These are phyloP conservation scores for Sympetrum striolatum DNA, from an alignment of 2,888 invertebrate species.

Conservation along the genomic window DNA sequence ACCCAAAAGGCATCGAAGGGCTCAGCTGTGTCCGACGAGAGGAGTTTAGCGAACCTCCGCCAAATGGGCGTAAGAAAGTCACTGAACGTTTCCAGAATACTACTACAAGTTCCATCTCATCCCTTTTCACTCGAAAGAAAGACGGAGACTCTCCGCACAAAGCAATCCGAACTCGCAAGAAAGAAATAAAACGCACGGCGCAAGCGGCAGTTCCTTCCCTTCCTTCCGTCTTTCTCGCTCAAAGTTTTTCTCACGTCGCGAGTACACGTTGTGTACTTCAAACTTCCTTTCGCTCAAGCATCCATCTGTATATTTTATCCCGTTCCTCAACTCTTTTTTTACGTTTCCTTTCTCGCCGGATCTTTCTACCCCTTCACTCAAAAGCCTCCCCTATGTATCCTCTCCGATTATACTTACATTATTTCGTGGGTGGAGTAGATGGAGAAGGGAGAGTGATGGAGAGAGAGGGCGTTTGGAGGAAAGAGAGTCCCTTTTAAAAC, in stretches of 20 bases:
- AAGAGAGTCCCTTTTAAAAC: not conserved
- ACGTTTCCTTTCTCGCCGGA: not conserved
- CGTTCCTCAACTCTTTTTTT: no score
- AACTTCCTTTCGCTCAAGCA: not conserved
- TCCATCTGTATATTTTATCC: not conserved
- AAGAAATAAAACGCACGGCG: not conserved
- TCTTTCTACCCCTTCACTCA: not conserved
- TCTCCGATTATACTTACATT: conserved; percentile 11
- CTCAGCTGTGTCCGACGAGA: not conserved
- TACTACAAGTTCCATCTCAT: not conserved
- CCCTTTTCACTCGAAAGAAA: not conserved
- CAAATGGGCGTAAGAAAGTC: conserved; percentile 22
- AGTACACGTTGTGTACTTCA: not conserved
- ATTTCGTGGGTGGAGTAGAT: not conserved
- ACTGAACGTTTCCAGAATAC: conserved; percentile 20
- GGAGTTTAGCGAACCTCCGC: not conserved
- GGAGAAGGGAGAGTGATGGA: not conserved
- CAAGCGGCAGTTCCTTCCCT: not conserved
- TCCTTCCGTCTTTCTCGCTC: not conserved
- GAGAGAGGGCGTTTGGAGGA: not conserved
- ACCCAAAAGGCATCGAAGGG: not conserved
- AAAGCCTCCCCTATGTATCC: not conserved
- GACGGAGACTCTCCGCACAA: not conserved
- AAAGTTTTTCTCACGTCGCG: not conserved
- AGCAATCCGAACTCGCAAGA: not conserved